Evolutionary conservation across 2,113 vertebrate genomes (phyloP), one percentile per base, ranked within the genome.

Genomic region (Saccopteryx leptura): DNA sequence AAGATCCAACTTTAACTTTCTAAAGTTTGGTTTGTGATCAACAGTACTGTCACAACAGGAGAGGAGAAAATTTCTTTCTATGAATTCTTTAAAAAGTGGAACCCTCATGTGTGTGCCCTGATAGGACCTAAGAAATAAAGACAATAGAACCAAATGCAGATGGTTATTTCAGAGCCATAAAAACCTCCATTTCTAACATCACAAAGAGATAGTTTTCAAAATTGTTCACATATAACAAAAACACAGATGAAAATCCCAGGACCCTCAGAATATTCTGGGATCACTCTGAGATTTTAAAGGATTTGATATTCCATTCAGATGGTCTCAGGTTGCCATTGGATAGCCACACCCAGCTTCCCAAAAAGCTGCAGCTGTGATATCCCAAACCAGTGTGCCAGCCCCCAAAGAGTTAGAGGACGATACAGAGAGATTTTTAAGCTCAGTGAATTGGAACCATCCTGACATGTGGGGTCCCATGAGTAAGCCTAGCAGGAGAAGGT

Each of bases 401-500:
- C 85, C 94, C 15, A 3, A 84, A 95, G 86, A 95, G 8, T 74
- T 46, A 48, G 63, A 68, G 61, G 79, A 78, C 65, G 84, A 90
- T 56, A 86, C 33, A 94, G 58, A 83, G 61, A 87, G 28, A 82
- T 33, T 94, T 72, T 75, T 93, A 94, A 76, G 68, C 81, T 97
- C 93, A 68, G 21, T 92, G 89, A 96, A 94, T 97, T 94, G 91
- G 61, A 94, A 94, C 95, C 94, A 71, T 93, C 90, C 21, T 90
- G 95, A 97, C 97, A 90, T 39, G 28, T 46, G 82, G 95, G 94
- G 96, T 66, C 74, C 58, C 92, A 52, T 50, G 95, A 97, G 80
- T 86, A 92, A 81, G 71, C 72, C 80, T 79, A 78, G 75, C 50
- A n/a, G 48, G n/a, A 96, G 96, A 90, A 39, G 50, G 96, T 68